These are phyloP conservation scores for Lithophane ornitopus DNA, from an alignment of 2,888 invertebrate species.

Conservation along the genomic window DNA sequence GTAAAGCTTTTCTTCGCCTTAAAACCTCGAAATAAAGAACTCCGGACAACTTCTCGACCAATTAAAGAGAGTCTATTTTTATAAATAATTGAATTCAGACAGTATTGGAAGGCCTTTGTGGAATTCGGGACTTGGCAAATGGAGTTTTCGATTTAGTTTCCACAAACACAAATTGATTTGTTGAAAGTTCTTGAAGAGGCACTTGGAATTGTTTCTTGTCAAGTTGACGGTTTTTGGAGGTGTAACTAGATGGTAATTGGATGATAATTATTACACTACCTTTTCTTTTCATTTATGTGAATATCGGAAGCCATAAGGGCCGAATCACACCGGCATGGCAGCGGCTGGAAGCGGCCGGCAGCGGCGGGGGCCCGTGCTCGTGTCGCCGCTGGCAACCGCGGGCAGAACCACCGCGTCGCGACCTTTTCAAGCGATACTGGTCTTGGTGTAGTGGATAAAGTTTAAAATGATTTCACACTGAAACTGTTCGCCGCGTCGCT, in stretches of 20 bases:
- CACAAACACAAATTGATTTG: conserved; percentile 53
- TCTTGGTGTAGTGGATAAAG: no score
- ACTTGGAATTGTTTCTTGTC: conserved; percentile 39
- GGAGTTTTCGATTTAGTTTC: conserved; percentile 43
- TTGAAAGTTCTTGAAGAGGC: conserved; percentile 22
- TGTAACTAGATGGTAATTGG: conserved; percentile 20
- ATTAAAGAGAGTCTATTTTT: conserved; percentile 50
- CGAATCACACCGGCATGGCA: no score
- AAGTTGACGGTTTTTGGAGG: background rate
- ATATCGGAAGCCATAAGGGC: background rate
- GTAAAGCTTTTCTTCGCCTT: conserved; percentile 1
- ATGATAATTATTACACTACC: background rate
- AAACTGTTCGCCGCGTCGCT: no score
- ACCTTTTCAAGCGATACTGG: no score
- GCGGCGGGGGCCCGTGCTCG: no score
- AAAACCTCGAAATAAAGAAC: conserved; percentile 40
- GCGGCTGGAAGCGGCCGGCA: no score
- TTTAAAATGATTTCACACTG: no score
- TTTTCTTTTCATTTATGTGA: background rate
- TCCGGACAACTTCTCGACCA: conserved; percentile 40
- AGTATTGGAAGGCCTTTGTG: conserved; percentile 30
- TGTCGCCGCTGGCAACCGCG: no score
- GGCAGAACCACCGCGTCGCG: no score
- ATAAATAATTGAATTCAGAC: conserved; percentile 48
- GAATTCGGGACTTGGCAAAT: conserved; percentile 22